Evolutionary conservation across 2,113 vertebrate genomes (phyloP), one percentile per base, ranked within the genome.

Genomic region (Promerops cafer): DNA sequence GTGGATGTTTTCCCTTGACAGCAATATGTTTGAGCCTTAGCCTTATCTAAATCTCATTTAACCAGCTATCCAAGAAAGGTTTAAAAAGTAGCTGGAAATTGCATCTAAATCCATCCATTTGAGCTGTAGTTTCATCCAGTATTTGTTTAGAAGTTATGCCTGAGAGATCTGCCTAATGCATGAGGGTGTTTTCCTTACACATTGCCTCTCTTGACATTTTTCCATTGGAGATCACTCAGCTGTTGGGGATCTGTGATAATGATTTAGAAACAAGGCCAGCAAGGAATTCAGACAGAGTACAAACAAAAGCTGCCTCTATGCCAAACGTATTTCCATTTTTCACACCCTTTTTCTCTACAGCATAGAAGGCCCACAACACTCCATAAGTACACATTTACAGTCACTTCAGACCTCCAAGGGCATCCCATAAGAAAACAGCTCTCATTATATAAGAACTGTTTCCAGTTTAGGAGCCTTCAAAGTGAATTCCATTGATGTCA

Each of bases 261-360:
- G 60, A 50, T 87, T 84, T 92, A 93, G 81, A 88, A 60, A 60
- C 57, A 61, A 70, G 71, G 47, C 78, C 78, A 89, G 47, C 75
- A 64, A 89, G 60, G 81, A 94, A 93, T 96, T 92, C 90, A 83
- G 88, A 85, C 31, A 60, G 59, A 77, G 60, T 26, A 53, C 83
- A 95, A 86, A 96, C 71, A 93, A 95, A 89, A 89, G 56, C 68
- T 78, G 40, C 63, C 68, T 87, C 63, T 27, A 47, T 19, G 17
- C 49, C 63, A 76, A 65, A 59, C 2, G 0, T 11, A 31, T 12
- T 94, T 87, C 77, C 70, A 83, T 94, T 96, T 95, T 87, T 95
- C 87, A 93, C 74, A 44, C 57, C 39, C 61, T 82, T 84, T 72
- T 89, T 80, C 75, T 59, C 47, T 59, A 21, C 70, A 66, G 40